Evolutionary conservation across 2,113 vertebrate genomes (phyloP), one percentile per base, ranked within the genome.

Genomic region (Caranx melampygus): DNA sequence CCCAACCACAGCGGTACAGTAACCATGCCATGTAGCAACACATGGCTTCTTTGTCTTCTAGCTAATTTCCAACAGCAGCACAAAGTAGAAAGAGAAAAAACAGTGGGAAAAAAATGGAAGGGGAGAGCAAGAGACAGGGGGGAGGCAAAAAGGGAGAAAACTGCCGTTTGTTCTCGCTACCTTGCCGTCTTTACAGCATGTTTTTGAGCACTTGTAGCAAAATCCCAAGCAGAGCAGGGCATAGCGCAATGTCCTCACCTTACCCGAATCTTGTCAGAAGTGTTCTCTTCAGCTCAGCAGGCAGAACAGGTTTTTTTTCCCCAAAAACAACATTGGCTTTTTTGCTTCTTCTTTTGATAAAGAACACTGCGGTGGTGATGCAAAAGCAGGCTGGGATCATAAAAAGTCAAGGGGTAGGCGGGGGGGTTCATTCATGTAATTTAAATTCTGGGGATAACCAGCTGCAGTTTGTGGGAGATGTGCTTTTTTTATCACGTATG

Each of bases 31-130:
- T 89, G 86, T 88, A 68, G 64, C 84, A 88, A 90, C 93, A 92
- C 90, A 89, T 83, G 77, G 78, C 72, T 68, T 86, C 79, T 91
- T 90, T 93, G 89, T 94, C 90, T 93, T 85, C 62, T 79, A 88
- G 88, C 82, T 88, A 84, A 91, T 92, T 91, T 90, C 69, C 71
- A 82, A 85, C 85, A 83, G 74, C 81, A 83, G 85, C 83, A 81
- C 62, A 81, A 80, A 83, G 67, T 66, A 65, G n/a, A 61, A 62
- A 37, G 37, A 34, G 12, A 57, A 55, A 60, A 57, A 57, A 0
- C 21, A 21, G 14, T 63, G 47, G 67, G 33, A 33, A 77, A 49
- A 60, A 35, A 51, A 69, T 16, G 10, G 74, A 71, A 54, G 57
- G 61, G 71, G 44, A 54, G 45, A 47, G 40, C 8, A 8, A 37